These are phyloP conservation scores for Gallirallus australis DNA, from an alignment of 2,797 vertebrate genomes.

Conservation along the genomic window DNA sequence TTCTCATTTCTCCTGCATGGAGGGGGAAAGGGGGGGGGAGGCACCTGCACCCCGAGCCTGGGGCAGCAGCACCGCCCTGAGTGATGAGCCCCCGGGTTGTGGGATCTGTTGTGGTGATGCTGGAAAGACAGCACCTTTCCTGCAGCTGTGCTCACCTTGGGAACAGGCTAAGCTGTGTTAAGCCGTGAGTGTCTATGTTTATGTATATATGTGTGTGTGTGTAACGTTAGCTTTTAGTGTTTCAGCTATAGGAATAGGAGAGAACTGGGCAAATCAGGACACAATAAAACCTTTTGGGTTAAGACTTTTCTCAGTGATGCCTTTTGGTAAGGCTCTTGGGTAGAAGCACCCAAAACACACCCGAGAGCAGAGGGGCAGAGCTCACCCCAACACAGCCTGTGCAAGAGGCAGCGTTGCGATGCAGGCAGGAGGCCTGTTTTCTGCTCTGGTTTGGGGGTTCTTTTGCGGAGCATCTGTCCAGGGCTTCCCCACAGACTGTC, in stretches of 20 bases:
- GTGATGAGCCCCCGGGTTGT: background rate
- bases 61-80: background rate
- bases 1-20: background rate
- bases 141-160: background rate
- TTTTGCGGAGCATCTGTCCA: background rate
- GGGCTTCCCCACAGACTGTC: background rate
- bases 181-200: background rate
- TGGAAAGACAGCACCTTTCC: background rate
- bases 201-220: background rate
- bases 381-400: background rate
- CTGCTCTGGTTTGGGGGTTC: no score
- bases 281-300: background rate
- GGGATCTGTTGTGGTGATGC: background rate
- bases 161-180: background rate
- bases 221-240: background rate
- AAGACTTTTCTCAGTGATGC: background rate
- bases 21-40: rapidly evolving
- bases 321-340: rapidly evolving
- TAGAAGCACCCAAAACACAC: background rate
- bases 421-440: background rate
- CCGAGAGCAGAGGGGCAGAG: background rate
- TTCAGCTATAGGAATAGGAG: background rate
- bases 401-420: background rate
- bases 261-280: background rate
- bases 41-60: background rate